Conservation (phyloP, 1,140 invertebrate species). For the Drosophila tsacasi region DNA sequence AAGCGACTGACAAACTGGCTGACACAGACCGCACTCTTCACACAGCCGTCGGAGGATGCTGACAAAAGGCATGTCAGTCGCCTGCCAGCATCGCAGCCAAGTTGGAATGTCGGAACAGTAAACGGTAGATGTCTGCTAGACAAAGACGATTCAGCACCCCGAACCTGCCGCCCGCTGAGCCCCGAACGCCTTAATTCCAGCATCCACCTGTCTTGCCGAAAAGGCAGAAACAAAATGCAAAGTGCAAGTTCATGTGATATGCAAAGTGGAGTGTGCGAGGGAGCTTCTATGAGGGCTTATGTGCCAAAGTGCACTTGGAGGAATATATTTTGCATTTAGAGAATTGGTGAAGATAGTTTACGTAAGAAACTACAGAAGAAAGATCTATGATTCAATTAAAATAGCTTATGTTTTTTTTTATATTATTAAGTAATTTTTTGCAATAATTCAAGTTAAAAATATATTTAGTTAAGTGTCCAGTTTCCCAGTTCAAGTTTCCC, state of each 20-base stretch:
- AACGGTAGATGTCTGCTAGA: slow-evolving; percentile 75
- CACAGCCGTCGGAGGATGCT: slow-evolving; percentile 40
- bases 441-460: not conserved
- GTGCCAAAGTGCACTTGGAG: slow-evolving; percentile 9
- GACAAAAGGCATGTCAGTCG: slow-evolving; percentile 66
- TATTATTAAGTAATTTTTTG: no score
- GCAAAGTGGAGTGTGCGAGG: slow-evolving; percentile 65
- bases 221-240: slow-evolving; percentile 56
- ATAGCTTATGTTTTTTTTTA: not conserved
- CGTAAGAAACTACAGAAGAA: not conserved
- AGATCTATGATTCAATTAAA: not conserved
- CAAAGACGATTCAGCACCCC: slow-evolving; percentile 49
- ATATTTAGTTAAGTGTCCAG: not conserved
- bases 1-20: slow-evolving; percentile 44
- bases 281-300: slow-evolving; percentile 27
- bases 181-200: slow-evolving; percentile 10
- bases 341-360: no score
- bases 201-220: slow-evolving; percentile 51
- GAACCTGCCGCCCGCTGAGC: not conserved
- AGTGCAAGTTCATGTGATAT: slow-evolving; percentile 81
- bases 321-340: not conserved
- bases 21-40: slow-evolving; percentile 52
- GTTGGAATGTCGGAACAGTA: slow-evolving; percentile 75
- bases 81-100: slow-evolving; percentile 57
- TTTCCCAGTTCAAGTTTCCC: not conserved